Percentiles rank a stretch among this genome's conserved stretches.
phyloP scores from a whole-genome alignment of 1,140 invertebrate genomes.

The Drosophila fuyamai region DNA sequence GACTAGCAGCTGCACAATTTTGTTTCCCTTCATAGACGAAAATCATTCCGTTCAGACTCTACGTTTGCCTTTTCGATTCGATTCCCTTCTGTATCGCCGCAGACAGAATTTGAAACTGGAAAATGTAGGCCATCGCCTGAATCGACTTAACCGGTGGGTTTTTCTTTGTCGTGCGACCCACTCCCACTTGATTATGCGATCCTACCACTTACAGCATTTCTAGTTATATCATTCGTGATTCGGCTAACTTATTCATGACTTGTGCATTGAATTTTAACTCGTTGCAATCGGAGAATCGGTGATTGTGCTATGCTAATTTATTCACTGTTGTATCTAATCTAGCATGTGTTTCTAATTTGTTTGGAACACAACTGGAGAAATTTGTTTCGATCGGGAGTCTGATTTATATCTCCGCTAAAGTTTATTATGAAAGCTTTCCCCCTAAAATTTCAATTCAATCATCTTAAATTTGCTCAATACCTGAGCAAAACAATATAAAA shows the following conservation, averaged over 20 bases:
- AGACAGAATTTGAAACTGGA: constrained; percentile 33
- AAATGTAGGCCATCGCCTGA: constrained; percentile 43
- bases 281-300: background rate
- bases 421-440: background rate
- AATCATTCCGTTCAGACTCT: constrained; percentile 13
- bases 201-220: background rate
- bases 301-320: constrained; percentile 29
- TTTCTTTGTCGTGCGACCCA: constrained; percentile 21
- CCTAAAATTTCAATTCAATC: constrained; percentile 4
- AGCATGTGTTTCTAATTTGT: constrained; percentile 16
- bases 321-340: constrained; percentile 10
- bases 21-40: constrained; percentile 15
- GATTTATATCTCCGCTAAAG: background rate
- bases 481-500: background rate
- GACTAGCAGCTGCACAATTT: constrained; percentile 20
- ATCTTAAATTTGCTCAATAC: constrained; percentile 11
- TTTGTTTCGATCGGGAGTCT: background rate
- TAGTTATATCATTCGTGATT: constrained; percentile 34
- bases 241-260: constrained; percentile 18
- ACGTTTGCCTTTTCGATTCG: background rate
- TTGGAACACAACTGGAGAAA: constrained; percentile 10
- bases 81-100: background rate
- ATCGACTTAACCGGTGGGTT: constrained; percentile 11
- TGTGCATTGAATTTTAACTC: constrained; percentile 19
- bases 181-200: constrained; percentile 13